Conservation (phyloP, 2,797 vertebrate species). For the Leptodactylus fallax region DNA sequence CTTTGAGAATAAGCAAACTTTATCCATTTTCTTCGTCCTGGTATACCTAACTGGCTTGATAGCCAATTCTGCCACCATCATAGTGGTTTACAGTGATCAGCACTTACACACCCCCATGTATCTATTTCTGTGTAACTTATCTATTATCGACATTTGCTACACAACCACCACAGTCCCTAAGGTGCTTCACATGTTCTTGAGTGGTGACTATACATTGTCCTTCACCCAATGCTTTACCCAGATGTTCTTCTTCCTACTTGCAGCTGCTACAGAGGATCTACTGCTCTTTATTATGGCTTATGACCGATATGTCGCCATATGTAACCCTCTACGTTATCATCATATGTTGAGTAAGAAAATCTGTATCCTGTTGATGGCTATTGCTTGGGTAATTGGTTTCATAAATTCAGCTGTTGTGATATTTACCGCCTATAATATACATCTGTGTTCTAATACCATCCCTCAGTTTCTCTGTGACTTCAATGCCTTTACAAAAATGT, state of each 20-base stretch:
- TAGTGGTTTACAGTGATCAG: background rate
- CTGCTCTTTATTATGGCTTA: slow-evolving; percentile 20
- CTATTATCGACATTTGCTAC: slow-evolving; percentile 19
- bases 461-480: slow-evolving; percentile 41
- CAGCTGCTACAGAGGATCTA: background rate
- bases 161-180: slow-evolving; percentile 32
- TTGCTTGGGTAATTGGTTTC: slow-evolving; percentile 6
- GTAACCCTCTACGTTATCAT: background rate
- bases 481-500: slow-evolving; percentile 13
- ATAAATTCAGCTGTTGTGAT: background rate
- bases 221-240: slow-evolving; percentile 8
- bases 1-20: background rate
- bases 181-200: slow-evolving; percentile 9
- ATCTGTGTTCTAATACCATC: background rate
- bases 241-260: slow-evolving; percentile 13
- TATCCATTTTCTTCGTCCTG: slow-evolving; percentile 6
- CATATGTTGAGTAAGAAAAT: slow-evolving; percentile 6
- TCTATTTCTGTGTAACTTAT: slow-evolving; percentile 7
- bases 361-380: background rate
- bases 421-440: background rate
- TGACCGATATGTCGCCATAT: slow-evolving; percentile 13
- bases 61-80: background rate
- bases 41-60: slow-evolving; percentile 1
- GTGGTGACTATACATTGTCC: slow-evolving; percentile 15
- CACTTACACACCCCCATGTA: slow-evolving; percentile 35